phyloP scores from a whole-genome alignment of 2,797 vertebrate genomes.

The Dromococcyx pavoninus region DNA sequence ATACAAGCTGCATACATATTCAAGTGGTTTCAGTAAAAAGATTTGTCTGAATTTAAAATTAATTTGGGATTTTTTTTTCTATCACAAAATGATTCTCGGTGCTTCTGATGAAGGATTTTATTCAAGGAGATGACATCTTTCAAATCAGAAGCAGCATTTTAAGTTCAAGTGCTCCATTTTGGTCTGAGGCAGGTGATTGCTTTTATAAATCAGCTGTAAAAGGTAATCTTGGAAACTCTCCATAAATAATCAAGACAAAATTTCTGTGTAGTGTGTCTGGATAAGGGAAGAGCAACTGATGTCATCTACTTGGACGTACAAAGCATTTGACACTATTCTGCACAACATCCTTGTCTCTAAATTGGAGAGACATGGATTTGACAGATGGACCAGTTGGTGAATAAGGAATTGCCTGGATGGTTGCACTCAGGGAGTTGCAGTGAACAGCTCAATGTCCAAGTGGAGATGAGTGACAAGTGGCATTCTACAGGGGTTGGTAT shows the following conservation, averaged over 20 bases:
- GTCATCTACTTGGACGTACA: too few relatives aligned
- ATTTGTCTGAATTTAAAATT: conserved; percentile 17
- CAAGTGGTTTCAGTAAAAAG: not conserved
- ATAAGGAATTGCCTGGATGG: too few relatives aligned
- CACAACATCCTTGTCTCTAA: too few relatives aligned
- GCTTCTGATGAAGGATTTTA: conserved; percentile 6
- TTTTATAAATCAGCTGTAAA: conserved; percentile 66
- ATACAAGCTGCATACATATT: not conserved
- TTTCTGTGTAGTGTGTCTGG: conserved; percentile 37
- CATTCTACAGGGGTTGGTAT: too few relatives aligned
- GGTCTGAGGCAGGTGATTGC: conserved; percentile 58
- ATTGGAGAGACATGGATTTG: too few relatives aligned
- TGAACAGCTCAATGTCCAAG: too few relatives aligned
- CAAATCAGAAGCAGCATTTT: conserved; percentile 44
- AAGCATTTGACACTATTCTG: too few relatives aligned
- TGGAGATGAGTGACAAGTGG: too few relatives aligned
- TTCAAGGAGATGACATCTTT: conserved; percentile 53
- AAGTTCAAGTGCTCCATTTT: conserved; percentile 46
- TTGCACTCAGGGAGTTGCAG: too few relatives aligned
- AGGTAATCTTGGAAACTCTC: conserved; percentile 59
- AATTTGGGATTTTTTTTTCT: not conserved
- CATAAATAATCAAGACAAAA: conserved; percentile 61
- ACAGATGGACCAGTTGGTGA: too few relatives aligned
- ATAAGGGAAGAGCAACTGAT: not conserved
- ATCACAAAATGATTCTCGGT: not conserved